Conservation (phyloP, 2,888 invertebrate genomes). For the Neria commutata region DNA sequence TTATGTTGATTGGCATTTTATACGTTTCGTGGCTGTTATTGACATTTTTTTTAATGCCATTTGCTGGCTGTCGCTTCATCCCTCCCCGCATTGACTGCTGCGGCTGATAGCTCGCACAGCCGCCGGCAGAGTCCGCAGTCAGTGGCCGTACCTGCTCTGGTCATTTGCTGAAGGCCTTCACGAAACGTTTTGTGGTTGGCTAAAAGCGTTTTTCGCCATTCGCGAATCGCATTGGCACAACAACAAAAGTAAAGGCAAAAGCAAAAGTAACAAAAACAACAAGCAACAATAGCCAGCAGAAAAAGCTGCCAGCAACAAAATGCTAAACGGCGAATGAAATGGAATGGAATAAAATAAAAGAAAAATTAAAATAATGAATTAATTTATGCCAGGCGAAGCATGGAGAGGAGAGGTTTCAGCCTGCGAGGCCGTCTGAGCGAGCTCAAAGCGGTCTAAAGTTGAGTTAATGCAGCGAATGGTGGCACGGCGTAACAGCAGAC, state of each 20-base stretch:
- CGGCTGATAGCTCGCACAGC: too few species aligned
- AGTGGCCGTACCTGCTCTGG: conserved; percentile 15
- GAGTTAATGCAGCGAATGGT: too few species aligned
- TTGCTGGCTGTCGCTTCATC: too few species aligned
- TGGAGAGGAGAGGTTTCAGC: not conserved
- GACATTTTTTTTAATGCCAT: conserved; percentile 2
- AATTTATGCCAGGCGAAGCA: not conserved
- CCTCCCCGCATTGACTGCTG: too few species aligned
- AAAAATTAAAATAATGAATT: conserved; percentile 4
- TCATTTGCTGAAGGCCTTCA: conserved; percentile 28
- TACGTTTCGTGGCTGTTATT: conserved; percentile 1
- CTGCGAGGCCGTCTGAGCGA: not conserved
- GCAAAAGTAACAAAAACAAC: conserved; percentile 1
- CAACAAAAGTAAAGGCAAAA: conserved; percentile 2
- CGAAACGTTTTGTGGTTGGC: conserved; percentile 32
- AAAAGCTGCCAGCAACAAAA: not conserved
- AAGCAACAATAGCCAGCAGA: not conserved
- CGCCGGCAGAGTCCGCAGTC: too few species aligned
- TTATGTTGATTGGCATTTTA: not conserved
- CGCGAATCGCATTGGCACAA: conserved; percentile 16
- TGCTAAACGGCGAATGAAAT: conserved; percentile 11
- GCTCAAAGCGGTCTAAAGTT: too few species aligned
- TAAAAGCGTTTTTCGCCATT: conserved; percentile 23
- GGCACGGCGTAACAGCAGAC: too few species aligned
- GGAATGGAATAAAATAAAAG: conserved; percentile 13